Percentiles rank a stretch among this genome's conserved stretches.
These are phyloP conservation scores for Phoxinus dragarum DNA, from an alignment of 2,797 vertebrate genomes.

Conservation along the genomic window DNA sequence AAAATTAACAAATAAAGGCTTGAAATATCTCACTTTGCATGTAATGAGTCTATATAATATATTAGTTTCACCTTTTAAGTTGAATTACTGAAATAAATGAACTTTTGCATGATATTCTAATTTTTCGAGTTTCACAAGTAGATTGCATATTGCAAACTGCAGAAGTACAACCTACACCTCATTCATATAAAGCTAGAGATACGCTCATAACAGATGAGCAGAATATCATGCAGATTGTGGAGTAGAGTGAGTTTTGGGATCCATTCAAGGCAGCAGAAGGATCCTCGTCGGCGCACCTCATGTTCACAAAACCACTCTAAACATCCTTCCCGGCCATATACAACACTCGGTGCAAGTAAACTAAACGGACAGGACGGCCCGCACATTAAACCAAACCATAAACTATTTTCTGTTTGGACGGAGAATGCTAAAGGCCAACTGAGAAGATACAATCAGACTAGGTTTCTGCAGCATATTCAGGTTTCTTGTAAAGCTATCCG, in stretches of 20 bases:
- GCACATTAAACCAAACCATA: not conserved
- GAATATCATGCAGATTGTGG: not conserved
- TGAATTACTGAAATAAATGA: too few species aligned
- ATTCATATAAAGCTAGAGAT: too few species aligned
- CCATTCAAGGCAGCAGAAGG: conserved; percentile 16
- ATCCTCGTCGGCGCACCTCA: not conserved
- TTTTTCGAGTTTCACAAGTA: too few species aligned
- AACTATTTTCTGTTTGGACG: not conserved
- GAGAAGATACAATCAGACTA: not conserved
- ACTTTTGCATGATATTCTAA: too few species aligned
- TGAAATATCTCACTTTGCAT: too few species aligned
- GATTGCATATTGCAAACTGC: not conserved
- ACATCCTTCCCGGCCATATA: conserved; percentile 14
- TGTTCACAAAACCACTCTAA: conserved; percentile 3
- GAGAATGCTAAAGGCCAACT: not conserved
- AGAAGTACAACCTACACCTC: not conserved
- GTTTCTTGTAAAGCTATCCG: not conserved
- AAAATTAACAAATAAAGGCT: too few species aligned
- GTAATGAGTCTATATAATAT: too few species aligned
- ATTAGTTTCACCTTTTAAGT: too few species aligned
- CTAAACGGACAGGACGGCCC: not conserved
- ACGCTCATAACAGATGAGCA: not conserved
- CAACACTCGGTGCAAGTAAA: conserved; percentile 4
- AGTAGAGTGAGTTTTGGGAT: not conserved
- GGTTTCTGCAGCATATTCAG: not conserved